Evolutionary conservation across 2,113 vertebrate genomes (phyloP).

Genomic region (Platichthys flesus): DNA sequence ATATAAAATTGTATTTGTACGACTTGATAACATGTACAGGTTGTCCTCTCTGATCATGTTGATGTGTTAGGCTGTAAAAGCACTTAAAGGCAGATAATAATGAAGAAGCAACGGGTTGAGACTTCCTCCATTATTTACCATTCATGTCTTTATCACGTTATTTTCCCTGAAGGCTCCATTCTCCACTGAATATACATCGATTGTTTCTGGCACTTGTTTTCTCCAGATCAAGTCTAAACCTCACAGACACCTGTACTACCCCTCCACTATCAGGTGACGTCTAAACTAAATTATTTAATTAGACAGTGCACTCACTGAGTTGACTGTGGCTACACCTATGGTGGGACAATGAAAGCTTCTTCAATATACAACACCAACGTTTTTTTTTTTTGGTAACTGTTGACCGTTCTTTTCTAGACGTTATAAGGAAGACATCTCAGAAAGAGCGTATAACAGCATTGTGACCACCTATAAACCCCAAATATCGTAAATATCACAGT

Average conservation of each 20-base stretch:
- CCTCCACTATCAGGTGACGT: background rate
- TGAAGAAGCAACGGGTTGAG: constrained; percentile 17
- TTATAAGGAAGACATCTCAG: too few species aligned
- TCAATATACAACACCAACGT: too few species aligned
- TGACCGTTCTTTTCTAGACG: too few species aligned
- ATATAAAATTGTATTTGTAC: constrained; percentile 17
- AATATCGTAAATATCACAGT: too few species aligned
- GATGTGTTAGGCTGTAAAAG: constrained; percentile 9
- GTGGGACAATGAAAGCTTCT: too few species aligned
- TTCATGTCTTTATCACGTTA: constrained; percentile 5
- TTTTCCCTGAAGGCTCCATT: background rate
- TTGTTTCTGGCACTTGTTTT: background rate
- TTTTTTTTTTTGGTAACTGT: too few species aligned
- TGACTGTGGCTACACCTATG: too few species aligned
- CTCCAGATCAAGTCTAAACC: background rate
- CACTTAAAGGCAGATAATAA: constrained; percentile 13
- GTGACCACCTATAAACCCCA: too few species aligned
- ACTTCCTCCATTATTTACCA: constrained; percentile 13
- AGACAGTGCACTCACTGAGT: background rate
- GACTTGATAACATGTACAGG: constrained; percentile 23
- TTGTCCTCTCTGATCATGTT: constrained; percentile 44
- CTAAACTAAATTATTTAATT: background rate
- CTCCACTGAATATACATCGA: background rate
- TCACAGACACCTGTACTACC: background rate
- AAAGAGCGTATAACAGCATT: too few species aligned